Percentiles rank a stretch among this genome's conserved stretches.
phyloP scores from a whole-genome alignment of 2,113 vertebrate species.

The Dissostichus mawsoni region DNA sequence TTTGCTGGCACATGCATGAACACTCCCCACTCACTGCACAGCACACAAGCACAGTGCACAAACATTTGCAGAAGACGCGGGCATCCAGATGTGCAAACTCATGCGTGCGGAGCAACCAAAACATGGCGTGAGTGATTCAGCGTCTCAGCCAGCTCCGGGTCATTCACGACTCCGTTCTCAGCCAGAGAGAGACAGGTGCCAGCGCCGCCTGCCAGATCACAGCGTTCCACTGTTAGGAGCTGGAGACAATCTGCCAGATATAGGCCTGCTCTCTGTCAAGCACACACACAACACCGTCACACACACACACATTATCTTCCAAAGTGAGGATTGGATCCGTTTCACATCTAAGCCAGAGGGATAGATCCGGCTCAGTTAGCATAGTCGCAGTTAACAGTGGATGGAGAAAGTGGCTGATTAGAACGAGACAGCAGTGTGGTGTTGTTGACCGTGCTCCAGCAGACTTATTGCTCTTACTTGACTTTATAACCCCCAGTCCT shows the following conservation, averaged over 20 bases:
- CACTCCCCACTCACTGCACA: slow-evolving; percentile 12
- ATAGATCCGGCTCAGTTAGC: slow-evolving; percentile 71
- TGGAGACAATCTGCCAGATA: slow-evolving; percentile 74
- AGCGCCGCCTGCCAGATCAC: slow-evolving; percentile 77
- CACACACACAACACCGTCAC: slow-evolving; percentile 21
- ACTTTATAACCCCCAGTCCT: slow-evolving; percentile 54
- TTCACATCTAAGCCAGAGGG: slow-evolving; percentile 60
- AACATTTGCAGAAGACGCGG: slow-evolving; percentile 52
- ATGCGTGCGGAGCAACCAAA: slow-evolving; percentile 51
- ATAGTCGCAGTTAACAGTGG: slow-evolving; percentile 58
- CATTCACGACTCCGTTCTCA: slow-evolving; percentile 74
- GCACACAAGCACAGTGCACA: slow-evolving; percentile 19
- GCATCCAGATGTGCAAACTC: slow-evolving; percentile 70
- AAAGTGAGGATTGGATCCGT: slow-evolving; percentile 64
- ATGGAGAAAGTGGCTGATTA: slow-evolving; percentile 59
- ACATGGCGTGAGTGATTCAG: slow-evolving; percentile 68
- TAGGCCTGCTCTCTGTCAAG: slow-evolving; percentile 57
- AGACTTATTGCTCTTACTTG: slow-evolving; percentile 44
- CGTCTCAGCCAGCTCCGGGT: slow-evolving; percentile 75
- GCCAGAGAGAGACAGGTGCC: slow-evolving; percentile 77
- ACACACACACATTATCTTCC: slow-evolving; percentile 56
- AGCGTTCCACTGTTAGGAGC: slow-evolving; percentile 75
- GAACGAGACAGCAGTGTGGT: slow-evolving; percentile 57
- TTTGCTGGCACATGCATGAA: slow-evolving; percentile 26
- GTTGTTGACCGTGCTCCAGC: slow-evolving; percentile 52